Evolutionary conservation across 2,888 invertebrate genomes (phyloP).

Genomic region (Aleiodes alternator): DNA sequence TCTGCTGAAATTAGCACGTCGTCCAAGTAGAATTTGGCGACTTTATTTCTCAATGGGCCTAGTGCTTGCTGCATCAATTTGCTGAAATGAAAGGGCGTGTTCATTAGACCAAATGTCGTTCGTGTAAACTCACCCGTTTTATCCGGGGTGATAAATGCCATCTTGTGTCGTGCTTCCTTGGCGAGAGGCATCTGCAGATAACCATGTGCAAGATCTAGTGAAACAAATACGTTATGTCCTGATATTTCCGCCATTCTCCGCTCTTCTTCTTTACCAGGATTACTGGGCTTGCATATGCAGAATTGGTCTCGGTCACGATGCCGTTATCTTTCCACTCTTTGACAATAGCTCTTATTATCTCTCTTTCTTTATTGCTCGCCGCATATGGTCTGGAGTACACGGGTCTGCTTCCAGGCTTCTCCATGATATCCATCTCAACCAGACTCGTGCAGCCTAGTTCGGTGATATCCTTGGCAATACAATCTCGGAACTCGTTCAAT

Average conservation of each 20-base stretch:
- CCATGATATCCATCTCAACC: slow-evolving; percentile 27
- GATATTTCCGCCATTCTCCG: slow-evolving; percentile 37
- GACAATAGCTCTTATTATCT: slow-evolving; percentile 37
- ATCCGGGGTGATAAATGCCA: slow-evolving; percentile 53
- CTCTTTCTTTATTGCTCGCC: slow-evolving; percentile 21
- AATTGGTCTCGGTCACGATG: slow-evolving; percentile 44
- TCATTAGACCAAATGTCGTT: slow-evolving; percentile 5
- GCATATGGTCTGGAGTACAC: slow-evolving; percentile 15
- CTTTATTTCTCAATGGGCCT: slow-evolving; percentile 12
- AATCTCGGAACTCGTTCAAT: slow-evolving; percentile 42
- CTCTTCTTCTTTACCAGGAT: slow-evolving; percentile 48
- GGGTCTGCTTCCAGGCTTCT: slow-evolving; percentile 16
- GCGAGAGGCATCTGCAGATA: slow-evolving; percentile 45
- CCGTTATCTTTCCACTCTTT: slow-evolving; percentile 41
- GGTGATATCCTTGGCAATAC: slow-evolving; percentile 15
- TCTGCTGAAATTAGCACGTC: slow-evolving; percentile 35
- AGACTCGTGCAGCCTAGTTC: slow-evolving; percentile 39
- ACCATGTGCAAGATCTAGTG: slow-evolving; percentile 39
- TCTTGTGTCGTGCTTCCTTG: slow-evolving; percentile 41
- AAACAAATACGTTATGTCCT: slow-evolving; percentile 3
- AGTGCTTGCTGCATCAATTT: slow-evolving; percentile 27
- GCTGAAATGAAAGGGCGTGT: slow-evolving; percentile 25
- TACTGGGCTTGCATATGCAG: slow-evolving; percentile 51
- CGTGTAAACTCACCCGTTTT: slow-evolving; percentile 15
- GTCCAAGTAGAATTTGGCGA: slow-evolving; percentile 21